A percentile compares a stretch with the other conserved stretches of the same genome.
Evolutionary conservation across 2,113 vertebrate species (phyloP).

Genomic region (Mormyrus lacerda): DNA sequence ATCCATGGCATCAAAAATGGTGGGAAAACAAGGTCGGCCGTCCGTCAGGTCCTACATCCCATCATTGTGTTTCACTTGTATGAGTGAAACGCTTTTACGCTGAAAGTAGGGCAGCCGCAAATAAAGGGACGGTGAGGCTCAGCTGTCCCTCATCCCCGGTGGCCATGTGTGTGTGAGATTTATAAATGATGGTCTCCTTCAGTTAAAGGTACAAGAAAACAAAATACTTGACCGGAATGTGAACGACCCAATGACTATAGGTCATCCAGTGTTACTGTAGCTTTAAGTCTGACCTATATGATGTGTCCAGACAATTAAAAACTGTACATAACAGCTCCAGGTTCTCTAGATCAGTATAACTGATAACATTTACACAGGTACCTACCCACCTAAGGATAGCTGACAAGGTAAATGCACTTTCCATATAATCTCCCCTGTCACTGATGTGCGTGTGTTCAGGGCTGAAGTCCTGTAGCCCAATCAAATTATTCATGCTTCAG

Average conservation of each 20-base stretch:
- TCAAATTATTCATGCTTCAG: neutral
- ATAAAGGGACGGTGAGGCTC: no score
- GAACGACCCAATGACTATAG: neutral
- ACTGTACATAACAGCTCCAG: neutral
- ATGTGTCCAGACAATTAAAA: neutral
- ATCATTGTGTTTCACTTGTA: neutral
- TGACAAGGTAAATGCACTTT: neutral
- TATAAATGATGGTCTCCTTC: neutral
- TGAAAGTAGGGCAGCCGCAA: neutral
- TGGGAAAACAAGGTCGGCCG: neutral
- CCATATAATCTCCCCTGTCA: neutral
- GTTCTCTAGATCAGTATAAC: neutral
- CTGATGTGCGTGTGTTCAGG: neutral
- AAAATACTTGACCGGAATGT: neutral
- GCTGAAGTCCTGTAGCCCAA: neutral
- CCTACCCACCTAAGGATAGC: neutral
- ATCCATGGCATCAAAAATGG: neutral
- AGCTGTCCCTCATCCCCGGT: neutral
- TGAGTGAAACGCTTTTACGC: neutral
- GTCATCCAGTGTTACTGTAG: neutral
- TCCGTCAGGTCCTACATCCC: neutral
- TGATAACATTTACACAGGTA: neutral
- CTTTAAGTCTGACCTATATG: neutral
- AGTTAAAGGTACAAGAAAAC: neutral
- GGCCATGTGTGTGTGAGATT: neutral